phyloP scores from a whole-genome alignment of 1,140 invertebrate genomes.

The Bombus haemorrhoidalis region DNA sequence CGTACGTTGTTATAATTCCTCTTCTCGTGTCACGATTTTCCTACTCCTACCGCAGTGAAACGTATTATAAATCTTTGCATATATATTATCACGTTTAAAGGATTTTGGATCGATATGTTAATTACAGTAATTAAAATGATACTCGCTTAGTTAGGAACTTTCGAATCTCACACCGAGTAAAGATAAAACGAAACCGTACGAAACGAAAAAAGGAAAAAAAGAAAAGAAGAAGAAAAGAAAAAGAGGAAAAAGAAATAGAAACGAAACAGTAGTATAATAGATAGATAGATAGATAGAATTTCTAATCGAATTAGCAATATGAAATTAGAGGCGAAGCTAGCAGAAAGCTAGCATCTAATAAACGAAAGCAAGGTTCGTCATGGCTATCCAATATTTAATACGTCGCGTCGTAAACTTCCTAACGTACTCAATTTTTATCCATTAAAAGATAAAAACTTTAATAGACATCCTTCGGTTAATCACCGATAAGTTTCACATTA shows the following conservation, averaged over 20 bases:
- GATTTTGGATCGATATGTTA: background rate
- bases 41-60: no score
- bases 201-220: no score
- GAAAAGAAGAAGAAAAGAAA: background rate
- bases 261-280: background rate
- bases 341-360: background rate
- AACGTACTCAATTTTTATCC: no score
- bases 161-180: background rate
- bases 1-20: conserved; percentile 31
- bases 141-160: background rate
- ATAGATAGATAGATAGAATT: no score
- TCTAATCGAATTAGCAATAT: background rate
- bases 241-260: background rate
- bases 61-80: background rate
- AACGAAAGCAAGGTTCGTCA: background rate
- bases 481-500: no score
- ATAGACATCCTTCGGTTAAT: no score
- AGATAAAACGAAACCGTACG: background rate
- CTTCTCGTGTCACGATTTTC: background rate
- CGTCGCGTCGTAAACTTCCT: background rate
- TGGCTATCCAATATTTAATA: background rate
- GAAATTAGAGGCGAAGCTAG: no score
- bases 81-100: background rate
- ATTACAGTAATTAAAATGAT: background rate
- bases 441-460: no score